phyloP scores from a whole-genome alignment of 2,113 vertebrate species.

The Toxotes chatareus region DNA sequence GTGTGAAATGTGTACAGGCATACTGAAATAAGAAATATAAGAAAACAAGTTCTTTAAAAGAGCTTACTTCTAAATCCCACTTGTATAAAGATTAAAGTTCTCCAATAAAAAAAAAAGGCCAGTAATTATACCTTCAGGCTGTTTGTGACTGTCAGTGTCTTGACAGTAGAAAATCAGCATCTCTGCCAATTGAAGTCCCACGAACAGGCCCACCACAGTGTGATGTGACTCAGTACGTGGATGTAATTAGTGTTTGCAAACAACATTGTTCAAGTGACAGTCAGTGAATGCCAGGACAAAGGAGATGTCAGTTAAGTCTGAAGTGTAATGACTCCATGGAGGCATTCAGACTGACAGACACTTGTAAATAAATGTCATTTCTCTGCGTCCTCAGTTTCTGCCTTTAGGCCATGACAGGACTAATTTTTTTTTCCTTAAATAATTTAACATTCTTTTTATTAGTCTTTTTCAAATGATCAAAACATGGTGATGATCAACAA shows the following conservation, averaged over 20 bases:
- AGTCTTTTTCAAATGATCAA: too few species aligned
- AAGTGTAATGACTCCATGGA: neutral
- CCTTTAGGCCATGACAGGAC: neutral
- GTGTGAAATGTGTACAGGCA: too few species aligned
- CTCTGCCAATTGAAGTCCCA: conserved; percentile 7
- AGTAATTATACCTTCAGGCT: conserved; percentile 27
- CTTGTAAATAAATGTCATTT: conserved; percentile 18
- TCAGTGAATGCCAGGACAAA: neutral
- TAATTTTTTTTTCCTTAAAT: neutral
- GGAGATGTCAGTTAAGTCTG: conserved; percentile 13
- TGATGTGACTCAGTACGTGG: neutral
- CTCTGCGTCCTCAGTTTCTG: neutral
- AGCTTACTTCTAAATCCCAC: too few species aligned
- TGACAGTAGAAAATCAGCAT: conserved; percentile 11
- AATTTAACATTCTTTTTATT: neutral
- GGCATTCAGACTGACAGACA: conserved; percentile 5
- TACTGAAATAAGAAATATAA: too few species aligned
- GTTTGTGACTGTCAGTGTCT: conserved; percentile 32
- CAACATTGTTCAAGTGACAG: conserved; percentile 25
- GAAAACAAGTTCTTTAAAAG: too few species aligned
- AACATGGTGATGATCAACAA: neutral
- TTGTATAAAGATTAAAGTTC: too few species aligned
- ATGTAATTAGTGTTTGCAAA: conserved; percentile 42
- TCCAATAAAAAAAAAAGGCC: conserved; percentile 19
- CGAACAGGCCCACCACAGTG: neutral